Conservation (phyloP, 2,888 invertebrate species). For the Hypomecis punctinalis region DNA sequence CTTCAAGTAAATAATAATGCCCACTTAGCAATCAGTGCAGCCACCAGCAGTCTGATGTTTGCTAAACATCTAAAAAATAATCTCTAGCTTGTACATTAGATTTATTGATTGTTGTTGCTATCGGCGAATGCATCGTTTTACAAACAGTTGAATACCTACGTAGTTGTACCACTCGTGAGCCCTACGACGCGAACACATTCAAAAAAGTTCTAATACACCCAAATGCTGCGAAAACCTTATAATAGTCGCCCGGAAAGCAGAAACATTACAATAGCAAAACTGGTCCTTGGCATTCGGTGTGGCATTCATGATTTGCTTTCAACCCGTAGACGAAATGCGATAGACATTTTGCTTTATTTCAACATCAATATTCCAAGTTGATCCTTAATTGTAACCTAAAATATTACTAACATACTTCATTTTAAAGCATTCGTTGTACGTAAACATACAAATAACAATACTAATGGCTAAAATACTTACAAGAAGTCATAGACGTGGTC, state of each 20-base stretch:
- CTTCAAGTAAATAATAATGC: slow-evolving; percentile 16
- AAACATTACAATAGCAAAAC: slow-evolving; percentile 12
- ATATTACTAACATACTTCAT: slow-evolving; percentile 50
- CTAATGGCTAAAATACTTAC: slow-evolving; percentile 79
- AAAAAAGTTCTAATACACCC: neutral
- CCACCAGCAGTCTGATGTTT: neutral
- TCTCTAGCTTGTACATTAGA: neutral
- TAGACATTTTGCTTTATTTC: slow-evolving; percentile 61
- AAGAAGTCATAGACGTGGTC: slow-evolving; percentile 84
- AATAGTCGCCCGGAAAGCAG: slow-evolving; percentile 6
- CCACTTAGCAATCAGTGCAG: slow-evolving; percentile 17
- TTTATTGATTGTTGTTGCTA: slow-evolving; percentile 33
- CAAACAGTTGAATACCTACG: slow-evolving; percentile 20
- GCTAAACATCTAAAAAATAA: neutral
- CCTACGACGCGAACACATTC: slow-evolving; percentile 25
- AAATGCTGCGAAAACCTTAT: neutral
- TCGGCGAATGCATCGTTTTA: slow-evolving; percentile 22
- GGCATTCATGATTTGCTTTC: slow-evolving; percentile 56
- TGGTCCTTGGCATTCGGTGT: slow-evolving; percentile 22
- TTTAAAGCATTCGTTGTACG: slow-evolving; percentile 47
- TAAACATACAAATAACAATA: slow-evolving; percentile 57
- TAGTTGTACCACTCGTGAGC: slow-evolving; percentile 1
- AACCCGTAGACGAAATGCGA: slow-evolving; percentile 54
- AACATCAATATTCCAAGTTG: slow-evolving; percentile 68
- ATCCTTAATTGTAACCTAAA: slow-evolving; percentile 48